phyloP scores from a whole-genome alignment of 2,797 vertebrate species.

The Orestias chungarensis region DNA sequence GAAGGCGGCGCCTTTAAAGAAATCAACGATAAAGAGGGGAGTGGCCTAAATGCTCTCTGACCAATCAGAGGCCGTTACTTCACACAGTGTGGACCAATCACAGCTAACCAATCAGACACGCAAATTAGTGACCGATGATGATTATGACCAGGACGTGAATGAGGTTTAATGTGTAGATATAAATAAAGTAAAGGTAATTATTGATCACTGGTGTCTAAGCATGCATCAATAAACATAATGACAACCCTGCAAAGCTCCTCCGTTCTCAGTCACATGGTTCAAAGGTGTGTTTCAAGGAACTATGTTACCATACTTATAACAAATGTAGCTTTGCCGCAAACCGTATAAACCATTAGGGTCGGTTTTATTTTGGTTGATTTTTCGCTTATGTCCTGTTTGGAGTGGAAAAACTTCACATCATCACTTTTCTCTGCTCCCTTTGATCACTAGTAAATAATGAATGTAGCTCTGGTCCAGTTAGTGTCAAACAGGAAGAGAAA shows the following conservation, averaged over 20 bases:
- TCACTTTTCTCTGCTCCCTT: too few relatives aligned
- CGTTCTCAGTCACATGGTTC: not conserved
- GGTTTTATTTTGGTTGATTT: not conserved
- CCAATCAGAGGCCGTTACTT: constrained; percentile 1
- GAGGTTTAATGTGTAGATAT: not conserved
- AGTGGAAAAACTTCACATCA: too few relatives aligned
- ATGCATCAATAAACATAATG: constrained; percentile 14
- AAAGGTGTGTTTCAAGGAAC: too few relatives aligned
- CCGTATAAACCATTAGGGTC: too few relatives aligned
- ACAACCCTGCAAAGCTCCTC: not conserved
- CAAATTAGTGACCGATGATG: too few relatives aligned
- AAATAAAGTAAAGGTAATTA: not conserved
- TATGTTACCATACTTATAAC: too few relatives aligned
- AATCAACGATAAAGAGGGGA: constrained; percentile 52
- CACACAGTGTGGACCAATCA: not conserved
- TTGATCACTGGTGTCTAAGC: not conserved
- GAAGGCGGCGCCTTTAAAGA: constrained; percentile 54
- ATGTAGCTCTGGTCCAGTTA: too few relatives aligned
- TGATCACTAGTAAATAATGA: too few relatives aligned
- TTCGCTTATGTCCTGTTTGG: too few relatives aligned
- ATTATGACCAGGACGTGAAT: not conserved
- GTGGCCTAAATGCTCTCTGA: constrained; percentile 67
- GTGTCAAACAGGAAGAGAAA: not conserved
- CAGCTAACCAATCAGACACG: not conserved
- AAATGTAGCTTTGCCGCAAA: too few relatives aligned